These are phyloP conservation scores for Oopsacas minuta DNA, from an alignment of 37 sponge, comb jelly and placozoan genomes.

Conservation along the genomic window DNA sequence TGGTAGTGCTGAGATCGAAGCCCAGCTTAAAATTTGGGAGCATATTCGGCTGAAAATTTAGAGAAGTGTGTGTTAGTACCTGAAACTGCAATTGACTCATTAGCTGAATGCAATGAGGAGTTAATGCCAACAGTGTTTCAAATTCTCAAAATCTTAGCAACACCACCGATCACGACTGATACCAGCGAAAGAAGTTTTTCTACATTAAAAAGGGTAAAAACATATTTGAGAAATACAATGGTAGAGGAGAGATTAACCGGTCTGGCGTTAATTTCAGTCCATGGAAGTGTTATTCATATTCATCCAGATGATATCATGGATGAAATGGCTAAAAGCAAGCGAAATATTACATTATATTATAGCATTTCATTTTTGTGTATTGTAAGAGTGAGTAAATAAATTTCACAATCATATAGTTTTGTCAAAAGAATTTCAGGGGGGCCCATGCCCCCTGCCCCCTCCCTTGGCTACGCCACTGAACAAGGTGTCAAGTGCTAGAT, in stretches of 20 bases:
- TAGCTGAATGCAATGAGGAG: neutral
- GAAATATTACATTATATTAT: too few relatives aligned
- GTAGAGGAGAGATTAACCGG: constrained; percentile 12
- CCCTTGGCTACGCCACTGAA: neutral
- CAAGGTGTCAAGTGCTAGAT: too few relatives aligned
- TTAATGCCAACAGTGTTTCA: neutral
- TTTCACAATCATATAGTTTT: neutral
- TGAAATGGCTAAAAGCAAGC: neutral
- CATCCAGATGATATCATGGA: neutral
- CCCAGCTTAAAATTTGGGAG: neutral
- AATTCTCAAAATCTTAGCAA: neutral
- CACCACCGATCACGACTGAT: neutral
- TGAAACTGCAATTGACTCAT: constrained; percentile 10
- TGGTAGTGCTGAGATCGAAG: neutral
- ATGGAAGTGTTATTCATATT: neutral
- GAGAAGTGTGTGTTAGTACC: neutral
- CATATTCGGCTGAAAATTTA: neutral
- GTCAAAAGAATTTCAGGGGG: neutral
- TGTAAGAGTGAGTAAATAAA: neutral
- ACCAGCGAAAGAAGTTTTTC: constrained; percentile 9
- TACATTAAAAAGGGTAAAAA: neutral
- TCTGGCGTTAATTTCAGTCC: neutral
- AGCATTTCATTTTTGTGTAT: too few relatives aligned
- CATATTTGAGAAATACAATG: constrained; percentile 13
- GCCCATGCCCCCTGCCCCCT: neutral